Evolutionary conservation across 2,888 invertebrate species (phyloP).

Genomic region (Andrena haemorrhoa): DNA sequence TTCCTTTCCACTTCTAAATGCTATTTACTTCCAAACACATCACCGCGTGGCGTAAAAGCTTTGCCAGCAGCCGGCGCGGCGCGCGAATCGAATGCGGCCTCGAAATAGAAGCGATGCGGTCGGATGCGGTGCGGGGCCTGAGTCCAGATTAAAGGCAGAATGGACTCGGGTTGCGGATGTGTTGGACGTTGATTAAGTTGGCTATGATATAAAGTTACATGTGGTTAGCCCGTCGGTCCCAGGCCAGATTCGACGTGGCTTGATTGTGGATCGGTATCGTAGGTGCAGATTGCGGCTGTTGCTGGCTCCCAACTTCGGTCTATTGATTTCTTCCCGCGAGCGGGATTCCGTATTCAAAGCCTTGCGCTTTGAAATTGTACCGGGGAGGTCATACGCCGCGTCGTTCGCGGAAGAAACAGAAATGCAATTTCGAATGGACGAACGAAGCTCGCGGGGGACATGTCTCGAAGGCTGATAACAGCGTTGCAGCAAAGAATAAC

Average conservation of each 20-base stretch:
- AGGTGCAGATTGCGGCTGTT: slow-evolving; percentile 60
- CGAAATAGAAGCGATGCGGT: slow-evolving; percentile 47
- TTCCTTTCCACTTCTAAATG: no score
- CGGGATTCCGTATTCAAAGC: slow-evolving; percentile 51
- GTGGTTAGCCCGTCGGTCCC: slow-evolving; percentile 44
- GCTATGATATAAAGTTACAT: slow-evolving; percentile 63
- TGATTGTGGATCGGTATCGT: slow-evolving; percentile 58
- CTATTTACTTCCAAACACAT: not conserved
- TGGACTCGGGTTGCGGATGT: slow-evolving; percentile 47
- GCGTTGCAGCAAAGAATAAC: not conserved
- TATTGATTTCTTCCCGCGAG: slow-evolving; percentile 56
- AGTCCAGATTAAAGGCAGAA: slow-evolving; percentile 52
- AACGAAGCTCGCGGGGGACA: not conserved
- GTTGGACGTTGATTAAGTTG: slow-evolving; percentile 64
- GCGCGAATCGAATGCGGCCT: slow-evolving; percentile 30
- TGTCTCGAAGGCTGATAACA: not conserved
- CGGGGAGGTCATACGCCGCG: slow-evolving; percentile 34
- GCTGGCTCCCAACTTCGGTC: slow-evolving; percentile 48
- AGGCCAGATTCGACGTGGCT: slow-evolving; percentile 30
- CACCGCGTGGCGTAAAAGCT: no score
- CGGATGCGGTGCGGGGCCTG: slow-evolving; percentile 42
- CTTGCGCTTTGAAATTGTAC: slow-evolving; percentile 51
- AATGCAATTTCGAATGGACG: slow-evolving; percentile 29
- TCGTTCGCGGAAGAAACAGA: slow-evolving; percentile 35
- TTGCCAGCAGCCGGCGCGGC: not conserved